phyloP scores from a whole-genome alignment of 92 coral and sea anemone species.

The Hydrozoanthus gracilis region DNA sequence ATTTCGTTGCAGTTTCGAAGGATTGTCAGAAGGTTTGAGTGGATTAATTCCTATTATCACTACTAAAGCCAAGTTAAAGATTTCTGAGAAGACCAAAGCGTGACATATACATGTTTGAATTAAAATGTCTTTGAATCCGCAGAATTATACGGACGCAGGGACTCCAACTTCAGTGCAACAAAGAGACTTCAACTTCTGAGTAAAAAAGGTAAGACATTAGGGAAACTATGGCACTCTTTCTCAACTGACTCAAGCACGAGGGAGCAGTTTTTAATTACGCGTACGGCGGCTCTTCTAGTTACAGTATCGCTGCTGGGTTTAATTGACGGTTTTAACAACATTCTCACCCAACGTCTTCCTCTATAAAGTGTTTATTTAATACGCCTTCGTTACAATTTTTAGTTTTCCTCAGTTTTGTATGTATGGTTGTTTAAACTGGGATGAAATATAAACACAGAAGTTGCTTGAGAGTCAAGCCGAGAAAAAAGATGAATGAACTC shows the following conservation, averaged over 20 bases:
- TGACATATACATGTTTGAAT: neutral
- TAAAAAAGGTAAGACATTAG: slow-evolving; percentile 30
- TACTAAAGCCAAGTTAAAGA: neutral
- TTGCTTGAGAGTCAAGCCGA: neutral
- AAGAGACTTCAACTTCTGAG: neutral
- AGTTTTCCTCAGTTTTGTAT: neutral
- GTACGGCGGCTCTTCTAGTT: neutral
- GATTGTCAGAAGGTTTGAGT: neutral
- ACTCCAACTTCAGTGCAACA: slow-evolving; percentile 1
- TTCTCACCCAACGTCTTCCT: too few species aligned
- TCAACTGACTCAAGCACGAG: neutral
- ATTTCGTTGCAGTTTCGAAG: neutral
- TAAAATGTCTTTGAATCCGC: slow-evolving; percentile 21
- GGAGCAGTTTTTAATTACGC: too few species aligned
- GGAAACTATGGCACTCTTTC: neutral
- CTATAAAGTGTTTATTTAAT: neutral
- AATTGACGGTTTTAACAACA: too few species aligned
- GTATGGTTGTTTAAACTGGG: neutral
- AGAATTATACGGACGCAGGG: neutral
- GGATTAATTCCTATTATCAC: neutral
- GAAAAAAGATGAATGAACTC: neutral
- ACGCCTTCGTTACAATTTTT: neutral
- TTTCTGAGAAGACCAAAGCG: neutral
- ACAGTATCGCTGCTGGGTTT: too few species aligned
- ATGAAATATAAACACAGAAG: neutral